A percentile compares a stretch with the other conserved stretches of the same genome.
Evolutionary conservation across 64 coral and sea anemone species (phyloP).

Genomic region (Dendrophyllia cribrosa): DNA sequence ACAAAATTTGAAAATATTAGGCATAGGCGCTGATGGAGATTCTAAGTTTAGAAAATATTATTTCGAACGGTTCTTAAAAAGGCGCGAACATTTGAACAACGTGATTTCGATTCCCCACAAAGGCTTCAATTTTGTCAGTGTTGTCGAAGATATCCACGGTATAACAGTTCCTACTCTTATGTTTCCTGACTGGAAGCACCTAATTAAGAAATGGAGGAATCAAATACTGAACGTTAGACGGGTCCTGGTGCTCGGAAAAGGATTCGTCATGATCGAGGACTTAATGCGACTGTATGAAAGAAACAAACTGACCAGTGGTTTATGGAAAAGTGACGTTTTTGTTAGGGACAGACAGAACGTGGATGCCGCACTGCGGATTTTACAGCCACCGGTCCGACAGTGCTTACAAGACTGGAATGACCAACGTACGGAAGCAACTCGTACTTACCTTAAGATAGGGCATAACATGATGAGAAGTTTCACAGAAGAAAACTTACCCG

Average conservation of each 20-base stretch:
- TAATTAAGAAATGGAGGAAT: constrained; percentile 69
- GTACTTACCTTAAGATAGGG: constrained; percentile 15
- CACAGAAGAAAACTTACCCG: background rate
- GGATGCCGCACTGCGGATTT: constrained; percentile 12
- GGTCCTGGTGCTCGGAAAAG: constrained; percentile 35
- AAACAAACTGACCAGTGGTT: constrained; percentile 1
- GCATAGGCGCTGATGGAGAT: too few species aligned
- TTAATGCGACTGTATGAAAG: constrained; percentile 49
- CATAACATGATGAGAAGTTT: background rate
- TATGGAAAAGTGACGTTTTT: constrained; percentile 46
- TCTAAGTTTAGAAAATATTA: too few species aligned
- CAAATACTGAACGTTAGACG: constrained; percentile 49
- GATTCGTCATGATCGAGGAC: constrained; percentile 38
- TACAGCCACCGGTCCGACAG: background rate
- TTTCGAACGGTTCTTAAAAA: too few species aligned
- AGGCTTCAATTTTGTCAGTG: too few species aligned
- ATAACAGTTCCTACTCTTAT: background rate
- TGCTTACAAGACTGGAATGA: constrained; percentile 5
- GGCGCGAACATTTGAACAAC: too few species aligned
- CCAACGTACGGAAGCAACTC: background rate
- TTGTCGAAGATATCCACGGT: too few species aligned
- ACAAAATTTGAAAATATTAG: too few species aligned
- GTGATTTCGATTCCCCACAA: too few species aligned
- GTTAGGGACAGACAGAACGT: constrained; percentile 34
- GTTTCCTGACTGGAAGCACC: constrained; percentile 59